phyloP scores from a whole-genome alignment of 2,888 invertebrate species.

The Synanthedon tipuliformis region DNA sequence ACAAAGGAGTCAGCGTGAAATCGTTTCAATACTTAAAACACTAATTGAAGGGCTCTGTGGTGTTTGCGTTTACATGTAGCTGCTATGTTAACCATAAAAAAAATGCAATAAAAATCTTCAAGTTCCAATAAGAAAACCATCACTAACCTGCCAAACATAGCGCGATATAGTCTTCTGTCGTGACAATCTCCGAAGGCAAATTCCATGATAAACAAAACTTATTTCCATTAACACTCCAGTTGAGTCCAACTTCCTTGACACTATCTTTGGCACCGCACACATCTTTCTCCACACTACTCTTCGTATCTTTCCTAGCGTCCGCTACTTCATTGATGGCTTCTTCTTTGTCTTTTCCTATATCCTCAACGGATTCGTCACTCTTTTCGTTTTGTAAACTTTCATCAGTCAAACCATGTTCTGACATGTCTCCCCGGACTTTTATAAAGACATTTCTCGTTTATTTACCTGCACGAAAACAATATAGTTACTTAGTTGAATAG shows the following conservation, averaged over 20 bases:
- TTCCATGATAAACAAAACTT: conserved; percentile 58
- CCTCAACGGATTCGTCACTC: conserved; percentile 16
- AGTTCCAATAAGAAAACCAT: background rate
- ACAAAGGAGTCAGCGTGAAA: too few relatives aligned
- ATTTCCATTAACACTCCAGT: conserved; percentile 52
- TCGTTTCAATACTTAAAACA: too few relatives aligned
- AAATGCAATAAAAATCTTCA: background rate
- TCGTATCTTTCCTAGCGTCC: conserved; percentile 11
- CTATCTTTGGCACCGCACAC: conserved; percentile 3
- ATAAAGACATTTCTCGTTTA: background rate
- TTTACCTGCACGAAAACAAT: background rate
- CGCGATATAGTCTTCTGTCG: conserved; percentile 62
- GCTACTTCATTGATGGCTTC: conserved; percentile 3
- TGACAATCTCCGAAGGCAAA: conserved; percentile 43
- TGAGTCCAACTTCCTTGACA: conserved; percentile 14
- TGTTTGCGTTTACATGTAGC: background rate
- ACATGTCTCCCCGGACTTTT: conserved; percentile 38
- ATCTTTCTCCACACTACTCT: conserved; percentile 13
- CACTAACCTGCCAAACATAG: conserved; percentile 68
- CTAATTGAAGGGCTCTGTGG: background rate
- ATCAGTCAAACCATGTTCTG: conserved; percentile 43
- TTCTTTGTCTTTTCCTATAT: conserved; percentile 17
- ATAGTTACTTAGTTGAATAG: too few relatives aligned
- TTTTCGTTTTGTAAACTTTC: conserved; percentile 25
- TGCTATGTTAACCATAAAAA: background rate